Base-by-base conservation (phyloP, 2,888 invertebrate species). In the Aphodius sticticus region DNA sequence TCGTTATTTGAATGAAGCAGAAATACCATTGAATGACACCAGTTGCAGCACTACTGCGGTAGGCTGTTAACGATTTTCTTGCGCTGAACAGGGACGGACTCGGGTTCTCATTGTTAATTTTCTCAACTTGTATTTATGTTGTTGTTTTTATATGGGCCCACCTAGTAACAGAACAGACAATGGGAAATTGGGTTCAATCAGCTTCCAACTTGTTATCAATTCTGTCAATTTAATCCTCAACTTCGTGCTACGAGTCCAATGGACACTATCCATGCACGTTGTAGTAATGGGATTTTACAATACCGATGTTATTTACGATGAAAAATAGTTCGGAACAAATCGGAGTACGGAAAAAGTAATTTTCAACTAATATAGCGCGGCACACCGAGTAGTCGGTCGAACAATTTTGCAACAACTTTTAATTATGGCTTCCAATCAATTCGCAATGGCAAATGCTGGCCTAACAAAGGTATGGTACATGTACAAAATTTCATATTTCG, bases 391-490 rank as follows among this genome's bases (percentile, higher is more conserved):
- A 53, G 2, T 53, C 53, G 53, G 53, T 53, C 53, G 53, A 53
- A 53, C 53, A 53, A 53, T 53, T 53, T 53, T 53, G 53, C 53
- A 53, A 53, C 53, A 53, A 53, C 53, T 53, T 53, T 53, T 53
- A 53, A 53, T 53, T 53, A 53, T 53, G 9, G 53, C 53, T 53
- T 12, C 53, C 53, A 12, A 53, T 53, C 53, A 53, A 53, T 53
- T 53, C 53, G 53, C 53, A 9, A 53, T 53, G 53, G 53, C 53
- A 53, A 53, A 53, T 53, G 12, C 53, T 53, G 53, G 6, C 12
- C 9, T 53, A 12, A 53, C 53, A 53, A 53, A 7, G 12, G 9
- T 53, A 1, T 12, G 7, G 2, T 6, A 38, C 38, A 38, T 2
- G 53, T 7, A 53, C 53, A 12, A 53, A 53, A 53, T 9, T 53